Percentiles rank a stretch among this genome's conserved stretches.
Evolutionary conservation across 2,888 invertebrate genomes (phyloP).

Genomic region (Bombylius major): DNA sequence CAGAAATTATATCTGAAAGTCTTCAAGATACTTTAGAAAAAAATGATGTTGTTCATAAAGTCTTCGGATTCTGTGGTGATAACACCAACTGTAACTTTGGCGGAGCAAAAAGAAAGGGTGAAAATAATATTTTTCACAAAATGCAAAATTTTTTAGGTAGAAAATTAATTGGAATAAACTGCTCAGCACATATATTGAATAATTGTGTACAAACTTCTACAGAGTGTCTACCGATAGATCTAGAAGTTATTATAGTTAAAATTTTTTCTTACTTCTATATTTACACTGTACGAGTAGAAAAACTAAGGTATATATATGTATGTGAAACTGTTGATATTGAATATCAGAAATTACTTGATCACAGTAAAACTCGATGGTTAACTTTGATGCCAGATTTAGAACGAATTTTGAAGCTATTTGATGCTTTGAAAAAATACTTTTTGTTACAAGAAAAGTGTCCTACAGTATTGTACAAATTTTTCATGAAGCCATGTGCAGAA

Average conservation of each 20-base stretch:
- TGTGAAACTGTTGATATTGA: neutral
- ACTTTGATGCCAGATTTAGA: neutral
- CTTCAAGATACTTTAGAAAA: neutral
- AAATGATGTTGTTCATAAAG: constrained; percentile 2
- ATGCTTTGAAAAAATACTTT: neutral
- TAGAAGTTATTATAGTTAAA: constrained; percentile 5
- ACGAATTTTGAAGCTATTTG: neutral
- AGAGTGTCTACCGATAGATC: constrained; percentile 3
- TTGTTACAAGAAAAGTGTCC: neutral
- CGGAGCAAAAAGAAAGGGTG: constrained; percentile 4
- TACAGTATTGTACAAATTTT: neutral
- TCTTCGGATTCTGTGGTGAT: constrained; percentile 8
- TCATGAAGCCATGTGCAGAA: neutral
- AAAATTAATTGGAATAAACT: constrained; percentile 7
- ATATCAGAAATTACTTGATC: neutral
- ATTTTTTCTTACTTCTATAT: constrained; percentile 1
- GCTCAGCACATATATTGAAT: constrained; percentile 5
- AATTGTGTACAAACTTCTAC: constrained; percentile 3
- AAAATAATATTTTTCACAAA: constrained; percentile 1
- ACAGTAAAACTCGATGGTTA: neutral
- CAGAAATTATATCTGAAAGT: constrained; percentile 4
- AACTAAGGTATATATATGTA: neutral
- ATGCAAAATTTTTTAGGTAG: neutral
- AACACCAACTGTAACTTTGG: constrained; percentile 9
- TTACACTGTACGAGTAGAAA: constrained; percentile 4